These are phyloP conservation scores for Galeopterus variegatus DNA, from an alignment of 2,113 vertebrate genomes.

Conservation along the genomic window DNA sequence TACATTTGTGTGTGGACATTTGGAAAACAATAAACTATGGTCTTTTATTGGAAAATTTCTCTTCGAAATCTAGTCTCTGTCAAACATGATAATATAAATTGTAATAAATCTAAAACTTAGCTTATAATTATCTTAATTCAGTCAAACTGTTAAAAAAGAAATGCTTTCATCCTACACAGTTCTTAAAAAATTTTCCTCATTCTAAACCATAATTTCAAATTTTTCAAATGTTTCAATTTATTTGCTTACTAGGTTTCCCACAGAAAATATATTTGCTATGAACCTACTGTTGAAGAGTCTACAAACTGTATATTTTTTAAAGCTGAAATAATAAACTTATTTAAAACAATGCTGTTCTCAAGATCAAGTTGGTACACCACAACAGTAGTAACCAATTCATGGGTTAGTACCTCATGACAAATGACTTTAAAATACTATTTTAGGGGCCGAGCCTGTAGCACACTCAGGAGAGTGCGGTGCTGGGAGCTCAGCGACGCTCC, in stretches of 20 bases:
- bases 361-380: no score
- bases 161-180: neutral
- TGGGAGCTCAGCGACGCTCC: no score
- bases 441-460: no score
- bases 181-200: neutral
- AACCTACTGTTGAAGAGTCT: neutral
- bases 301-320: neutral
- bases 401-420: neutral
- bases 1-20: constrained; percentile 4
- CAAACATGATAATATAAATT: neutral
- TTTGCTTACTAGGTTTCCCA: neutral
- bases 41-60: neutral
- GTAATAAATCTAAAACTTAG: neutral
- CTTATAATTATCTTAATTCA: neutral
- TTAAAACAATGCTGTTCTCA: neutral
- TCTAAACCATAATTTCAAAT: neutral
- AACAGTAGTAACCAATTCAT: neutral
- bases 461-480: no score
- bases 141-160: neutral
- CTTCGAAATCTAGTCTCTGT: neutral
- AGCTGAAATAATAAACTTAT: neutral
- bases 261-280: neutral
- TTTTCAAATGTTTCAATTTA: neutral
- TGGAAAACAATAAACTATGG: neutral
- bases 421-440: neutral